A percentile compares a stretch with the other conserved stretches of the same genome.
phyloP scores from a whole-genome alignment of 2,888 invertebrate genomes.

The Nephrotoma appendiculata region DNA sequence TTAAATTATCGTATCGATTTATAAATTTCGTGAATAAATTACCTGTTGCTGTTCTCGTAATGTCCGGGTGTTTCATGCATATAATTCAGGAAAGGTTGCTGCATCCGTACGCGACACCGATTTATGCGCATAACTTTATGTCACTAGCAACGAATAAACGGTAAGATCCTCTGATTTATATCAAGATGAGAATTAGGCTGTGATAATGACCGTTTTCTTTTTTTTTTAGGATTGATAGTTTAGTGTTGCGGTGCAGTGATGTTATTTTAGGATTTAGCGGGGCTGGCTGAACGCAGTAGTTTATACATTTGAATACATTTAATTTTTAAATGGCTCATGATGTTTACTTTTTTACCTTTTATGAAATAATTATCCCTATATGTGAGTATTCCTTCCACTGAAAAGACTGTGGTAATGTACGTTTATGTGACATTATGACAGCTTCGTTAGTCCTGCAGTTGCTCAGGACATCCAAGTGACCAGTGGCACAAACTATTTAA shows the following conservation, averaged over 20 bases:
- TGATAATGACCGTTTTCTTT: not conserved
- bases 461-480: no score
- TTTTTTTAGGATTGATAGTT: not conserved
- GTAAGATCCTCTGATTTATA: not conserved
- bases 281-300: no score
- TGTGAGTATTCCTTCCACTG: no score
- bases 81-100: not conserved
- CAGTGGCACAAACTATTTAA: no score
- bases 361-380: no score
- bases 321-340: no score
- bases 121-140: not conserved
- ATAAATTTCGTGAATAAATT: not conserved
- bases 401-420: no score
- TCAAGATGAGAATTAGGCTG: no score
- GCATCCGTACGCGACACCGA: not conserved
- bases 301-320: no score
- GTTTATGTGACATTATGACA: no score
- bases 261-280: not conserved
- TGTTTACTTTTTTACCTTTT: no score
- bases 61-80: not conserved
- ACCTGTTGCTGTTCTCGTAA: not conserved
- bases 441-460: no score
- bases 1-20: not conserved
- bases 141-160: not conserved
- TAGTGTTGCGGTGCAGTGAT: not conserved